A percentile compares a stretch with the other conserved stretches of the same genome.
Evolutionary conservation across 2,797 vertebrate species (phyloP).

Genomic region (Phrynocephalus vlangalii): DNA sequence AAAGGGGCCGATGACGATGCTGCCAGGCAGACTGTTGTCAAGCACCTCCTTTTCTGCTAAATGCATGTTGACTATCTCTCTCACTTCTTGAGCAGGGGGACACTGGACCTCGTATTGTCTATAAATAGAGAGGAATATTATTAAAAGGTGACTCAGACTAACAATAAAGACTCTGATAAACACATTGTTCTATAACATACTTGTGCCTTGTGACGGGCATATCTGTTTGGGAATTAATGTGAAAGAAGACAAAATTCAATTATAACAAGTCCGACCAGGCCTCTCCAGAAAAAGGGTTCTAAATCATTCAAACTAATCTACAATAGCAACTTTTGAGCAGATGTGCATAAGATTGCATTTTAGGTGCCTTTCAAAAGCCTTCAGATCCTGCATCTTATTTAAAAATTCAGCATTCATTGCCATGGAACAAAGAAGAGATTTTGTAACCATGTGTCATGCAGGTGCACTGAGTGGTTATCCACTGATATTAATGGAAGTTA

Average conservation of each 20-base stretch:
- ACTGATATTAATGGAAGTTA: not conserved
- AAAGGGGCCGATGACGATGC: conserved; percentile 90
- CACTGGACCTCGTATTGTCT: conserved; percentile 79
- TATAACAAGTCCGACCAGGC: not conserved
- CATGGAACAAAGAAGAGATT: not conserved
- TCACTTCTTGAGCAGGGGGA: conserved; percentile 80
- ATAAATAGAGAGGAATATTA: conserved; percentile 53
- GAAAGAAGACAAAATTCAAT: not conserved
- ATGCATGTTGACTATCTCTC: conserved; percentile 78
- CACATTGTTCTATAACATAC: not conserved
- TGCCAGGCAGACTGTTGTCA: conserved; percentile 81
- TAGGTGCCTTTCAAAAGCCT: not conserved
- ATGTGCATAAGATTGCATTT: not conserved
- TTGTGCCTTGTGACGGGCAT: not conserved
- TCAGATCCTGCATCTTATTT: not conserved
- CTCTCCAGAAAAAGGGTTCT: not conserved
- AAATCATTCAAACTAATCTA: not conserved
- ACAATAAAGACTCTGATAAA: not conserved
- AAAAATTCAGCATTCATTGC: not conserved
- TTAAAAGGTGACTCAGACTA: not conserved
- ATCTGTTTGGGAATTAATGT: not conserved
- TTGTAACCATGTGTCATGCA: not conserved
- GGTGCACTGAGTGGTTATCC: not conserved
- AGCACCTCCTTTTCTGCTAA: conserved; percentile 83
- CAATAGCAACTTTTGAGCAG: not conserved